phyloP scores from a whole-genome alignment of 2,797 vertebrate species.

The Saguinus oedipus region DNA sequence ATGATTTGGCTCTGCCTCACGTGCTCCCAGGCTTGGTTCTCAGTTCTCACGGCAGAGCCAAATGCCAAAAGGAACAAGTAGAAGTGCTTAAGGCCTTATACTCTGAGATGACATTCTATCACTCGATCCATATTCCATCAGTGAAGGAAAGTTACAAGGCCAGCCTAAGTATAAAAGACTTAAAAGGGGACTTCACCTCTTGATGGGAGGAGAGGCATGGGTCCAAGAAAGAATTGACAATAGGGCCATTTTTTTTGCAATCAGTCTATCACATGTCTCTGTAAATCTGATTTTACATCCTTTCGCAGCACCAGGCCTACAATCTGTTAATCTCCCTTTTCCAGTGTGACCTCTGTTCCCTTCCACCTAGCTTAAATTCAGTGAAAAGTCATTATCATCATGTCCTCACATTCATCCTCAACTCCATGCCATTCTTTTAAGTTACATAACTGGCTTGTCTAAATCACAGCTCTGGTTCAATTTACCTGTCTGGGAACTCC shows the following conservation, averaged over 20 bases:
- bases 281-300: neutral
- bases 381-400: accelerated
- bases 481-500: neutral
- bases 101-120: neutral
- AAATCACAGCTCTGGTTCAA: neutral
- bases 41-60: neutral
- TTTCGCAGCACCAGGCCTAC: neutral
- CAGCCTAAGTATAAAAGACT: neutral
- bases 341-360: neutral
- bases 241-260: neutral
- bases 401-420: neutral
- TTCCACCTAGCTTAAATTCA: neutral
- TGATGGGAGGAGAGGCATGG: neutral
- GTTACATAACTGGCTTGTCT: neutral
- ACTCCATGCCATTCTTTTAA: neutral
- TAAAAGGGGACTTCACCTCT: neutral
- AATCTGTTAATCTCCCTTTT: neutral
- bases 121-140: neutral
- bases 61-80: neutral
- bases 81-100: neutral
- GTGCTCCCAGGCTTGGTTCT: neutral
- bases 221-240: neutral
- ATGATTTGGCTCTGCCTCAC: neutral
- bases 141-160: neutral
- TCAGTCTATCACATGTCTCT: neutral